A percentile compares a stretch with the other conserved stretches of the same genome.
Conservation (phyloP, 2,888 invertebrate species). For the Epistrophe eligans region DNA sequence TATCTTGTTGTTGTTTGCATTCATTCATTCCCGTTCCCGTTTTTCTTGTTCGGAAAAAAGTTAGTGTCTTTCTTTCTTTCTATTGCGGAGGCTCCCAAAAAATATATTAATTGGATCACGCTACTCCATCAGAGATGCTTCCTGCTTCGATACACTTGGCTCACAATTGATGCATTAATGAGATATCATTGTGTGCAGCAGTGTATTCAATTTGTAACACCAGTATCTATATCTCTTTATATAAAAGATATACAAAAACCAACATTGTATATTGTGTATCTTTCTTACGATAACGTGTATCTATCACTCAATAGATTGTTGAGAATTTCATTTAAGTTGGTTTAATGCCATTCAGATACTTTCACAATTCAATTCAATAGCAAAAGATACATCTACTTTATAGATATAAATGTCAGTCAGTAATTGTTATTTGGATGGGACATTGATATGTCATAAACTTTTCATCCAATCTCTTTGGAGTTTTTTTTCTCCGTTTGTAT, state of each 20-base stretch:
- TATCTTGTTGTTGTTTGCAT: background rate
- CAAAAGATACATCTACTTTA: slow-evolving; percentile 38
- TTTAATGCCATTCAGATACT: slow-evolving; percentile 44
- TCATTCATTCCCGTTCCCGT: background rate
- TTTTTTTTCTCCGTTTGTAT: background rate
- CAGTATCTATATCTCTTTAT: slow-evolving; percentile 16
- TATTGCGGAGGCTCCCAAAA: slow-evolving; percentile 44
- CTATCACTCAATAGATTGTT: slow-evolving; percentile 64
- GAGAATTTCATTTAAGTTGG: slow-evolving; percentile 47
- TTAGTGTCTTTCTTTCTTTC: slow-evolving; percentile 33
- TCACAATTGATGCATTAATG: slow-evolving; percentile 50
- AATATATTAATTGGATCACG: slow-evolving; percentile 46
- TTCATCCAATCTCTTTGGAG: slow-evolving; percentile 34
- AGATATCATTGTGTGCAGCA: slow-evolving; percentile 43
- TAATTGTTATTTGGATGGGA: slow-evolving; percentile 40
- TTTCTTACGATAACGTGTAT: slow-evolving; percentile 45
- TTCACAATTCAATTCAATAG: slow-evolving; percentile 33
- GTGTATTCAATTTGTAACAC: slow-evolving; percentile 49
- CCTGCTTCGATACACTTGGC: slow-evolving; percentile 50
- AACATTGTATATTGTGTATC: slow-evolving; percentile 24
- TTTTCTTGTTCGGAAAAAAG: slow-evolving; percentile 24
- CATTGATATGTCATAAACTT: slow-evolving; percentile 53
- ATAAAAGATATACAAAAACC: slow-evolving; percentile 34
- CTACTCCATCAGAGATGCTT: slow-evolving; percentile 53
- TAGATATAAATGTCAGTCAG: slow-evolving; percentile 10